A percentile compares a stretch with the other conserved stretches of the same genome.
These are phyloP conservation scores for Hystrix brachyura DNA, from an alignment of 2,113 vertebrate genomes.

Conservation along the genomic window DNA sequence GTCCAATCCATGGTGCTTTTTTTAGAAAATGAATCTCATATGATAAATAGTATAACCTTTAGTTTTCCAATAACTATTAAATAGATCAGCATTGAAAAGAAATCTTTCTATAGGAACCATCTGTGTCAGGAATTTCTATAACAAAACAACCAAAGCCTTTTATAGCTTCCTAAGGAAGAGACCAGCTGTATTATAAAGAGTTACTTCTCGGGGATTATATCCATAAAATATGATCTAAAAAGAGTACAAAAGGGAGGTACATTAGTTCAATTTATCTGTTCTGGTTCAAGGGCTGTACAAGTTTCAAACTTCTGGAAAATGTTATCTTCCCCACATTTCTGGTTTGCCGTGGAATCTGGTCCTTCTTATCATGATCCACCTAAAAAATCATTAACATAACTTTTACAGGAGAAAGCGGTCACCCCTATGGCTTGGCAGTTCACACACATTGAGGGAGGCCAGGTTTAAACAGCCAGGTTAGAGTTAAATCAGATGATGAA, in stretches of 20 bases:
- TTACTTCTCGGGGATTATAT: not conserved
- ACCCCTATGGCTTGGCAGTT: not conserved
- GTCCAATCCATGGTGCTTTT: not conserved
- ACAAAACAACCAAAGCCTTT: constrained; percentile 10
- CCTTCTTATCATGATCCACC: constrained; percentile 79
- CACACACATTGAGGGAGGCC: not conserved
- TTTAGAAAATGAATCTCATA: not conserved
- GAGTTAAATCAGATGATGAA: not conserved
- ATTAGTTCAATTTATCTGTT: constrained; percentile 90
- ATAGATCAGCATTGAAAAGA: not conserved
- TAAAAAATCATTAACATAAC: constrained; percentile 56
- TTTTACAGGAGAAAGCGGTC: not conserved
- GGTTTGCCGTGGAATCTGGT: constrained; percentile 92
- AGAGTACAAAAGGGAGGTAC: not conserved
- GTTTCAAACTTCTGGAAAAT: constrained; percentile 93
- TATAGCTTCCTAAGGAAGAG: not conserved
- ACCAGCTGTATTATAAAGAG: not conserved
- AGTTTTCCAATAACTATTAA: not conserved
- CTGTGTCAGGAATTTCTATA: not conserved
- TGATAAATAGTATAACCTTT: not conserved
- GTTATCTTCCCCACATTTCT: constrained; percentile 92
- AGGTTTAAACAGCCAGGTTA: not conserved
- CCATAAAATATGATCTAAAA: not conserved
- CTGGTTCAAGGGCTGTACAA: constrained; percentile 90
- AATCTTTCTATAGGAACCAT: not conserved